Percentiles rank a stretch among this genome's conserved stretches.
phyloP scores from a whole-genome alignment of 1,140 invertebrate species.

The Samia ricini region DNA sequence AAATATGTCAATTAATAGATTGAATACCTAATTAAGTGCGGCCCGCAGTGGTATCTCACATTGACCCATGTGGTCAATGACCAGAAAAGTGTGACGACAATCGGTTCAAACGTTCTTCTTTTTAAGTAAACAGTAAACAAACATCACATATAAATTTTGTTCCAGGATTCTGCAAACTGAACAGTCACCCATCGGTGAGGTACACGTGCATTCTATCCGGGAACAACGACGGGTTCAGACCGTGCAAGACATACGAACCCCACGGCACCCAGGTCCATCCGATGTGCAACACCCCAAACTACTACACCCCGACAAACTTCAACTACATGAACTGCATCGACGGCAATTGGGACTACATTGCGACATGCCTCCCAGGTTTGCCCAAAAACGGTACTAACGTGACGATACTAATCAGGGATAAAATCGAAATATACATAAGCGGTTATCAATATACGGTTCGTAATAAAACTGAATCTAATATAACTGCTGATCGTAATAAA shows the following conservation, averaged over 20 bases:
- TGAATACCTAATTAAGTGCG: too few species aligned
- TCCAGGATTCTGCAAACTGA: slow-evolving; percentile 11
- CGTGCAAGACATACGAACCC: slow-evolving; percentile 34
- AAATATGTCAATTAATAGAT: too few species aligned
- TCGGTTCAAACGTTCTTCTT: too few species aligned
- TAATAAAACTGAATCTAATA: neutral
- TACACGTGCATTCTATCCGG: slow-evolving; percentile 38
- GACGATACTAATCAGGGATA: slow-evolving; percentile 25
- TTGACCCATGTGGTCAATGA: too few species aligned
- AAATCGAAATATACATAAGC: slow-evolving; percentile 19
- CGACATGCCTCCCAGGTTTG: slow-evolving; percentile 47
- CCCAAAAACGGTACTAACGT: slow-evolving; percentile 24
- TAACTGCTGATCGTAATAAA: neutral
- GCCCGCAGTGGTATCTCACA: too few species aligned
- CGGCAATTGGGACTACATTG: slow-evolving; percentile 58
- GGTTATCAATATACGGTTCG: slow-evolving; percentile 9
- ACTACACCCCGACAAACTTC: slow-evolving; percentile 31
- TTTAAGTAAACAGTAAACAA: too few species aligned
- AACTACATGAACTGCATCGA: slow-evolving; percentile 50
- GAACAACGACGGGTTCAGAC: slow-evolving; percentile 20
- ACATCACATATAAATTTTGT: neutral
- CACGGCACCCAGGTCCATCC: slow-evolving; percentile 37
- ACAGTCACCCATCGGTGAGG: slow-evolving; percentile 32
- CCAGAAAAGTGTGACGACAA: too few species aligned
- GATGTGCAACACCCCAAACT: slow-evolving; percentile 37